Conservation (phyloP, 2,113 vertebrate species). For the Dicaeum eximium region DNA sequence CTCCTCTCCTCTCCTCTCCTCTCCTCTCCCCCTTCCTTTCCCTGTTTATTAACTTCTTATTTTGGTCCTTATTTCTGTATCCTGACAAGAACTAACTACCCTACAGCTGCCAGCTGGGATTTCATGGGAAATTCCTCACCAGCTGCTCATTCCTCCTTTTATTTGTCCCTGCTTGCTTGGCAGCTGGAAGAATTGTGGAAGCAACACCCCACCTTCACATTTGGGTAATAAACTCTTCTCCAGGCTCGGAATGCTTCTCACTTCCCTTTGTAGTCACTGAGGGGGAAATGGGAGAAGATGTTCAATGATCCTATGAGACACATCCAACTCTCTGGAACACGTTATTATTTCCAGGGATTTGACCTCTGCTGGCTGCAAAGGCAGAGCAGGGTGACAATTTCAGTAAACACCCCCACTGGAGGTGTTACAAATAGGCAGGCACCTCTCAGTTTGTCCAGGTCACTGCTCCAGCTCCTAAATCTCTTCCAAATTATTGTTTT, state of each 20-base stretch:
- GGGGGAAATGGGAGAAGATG: neutral
- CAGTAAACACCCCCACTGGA: neutral
- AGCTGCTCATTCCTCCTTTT: too few relatives aligned
- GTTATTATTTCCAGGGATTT: neutral
- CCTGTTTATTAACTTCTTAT: neutral
- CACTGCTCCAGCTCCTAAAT: neutral
- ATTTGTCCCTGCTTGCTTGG: neutral
- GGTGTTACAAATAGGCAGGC: neutral
- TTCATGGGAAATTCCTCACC: neutral
- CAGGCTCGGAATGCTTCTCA: too few relatives aligned
- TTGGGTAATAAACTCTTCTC: fast-evolving
- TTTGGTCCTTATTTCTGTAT: neutral
- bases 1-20: neutral
- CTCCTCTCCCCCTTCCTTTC: too few relatives aligned
- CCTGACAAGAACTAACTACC: neutral
- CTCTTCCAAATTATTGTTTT: neutral
- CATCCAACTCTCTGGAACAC: neutral
- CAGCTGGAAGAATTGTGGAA: neutral
- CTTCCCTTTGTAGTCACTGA: neutral
- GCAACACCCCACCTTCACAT: neutral
- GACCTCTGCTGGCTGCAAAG: neutral
- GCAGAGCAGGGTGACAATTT: neutral
- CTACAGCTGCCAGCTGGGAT: fast-evolving
- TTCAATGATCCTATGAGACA: neutral
- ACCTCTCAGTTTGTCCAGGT: neutral